Base-by-base conservation (phyloP, 2,888 invertebrate genomes). In the Gymnoscelis rufifasciata region DNA sequence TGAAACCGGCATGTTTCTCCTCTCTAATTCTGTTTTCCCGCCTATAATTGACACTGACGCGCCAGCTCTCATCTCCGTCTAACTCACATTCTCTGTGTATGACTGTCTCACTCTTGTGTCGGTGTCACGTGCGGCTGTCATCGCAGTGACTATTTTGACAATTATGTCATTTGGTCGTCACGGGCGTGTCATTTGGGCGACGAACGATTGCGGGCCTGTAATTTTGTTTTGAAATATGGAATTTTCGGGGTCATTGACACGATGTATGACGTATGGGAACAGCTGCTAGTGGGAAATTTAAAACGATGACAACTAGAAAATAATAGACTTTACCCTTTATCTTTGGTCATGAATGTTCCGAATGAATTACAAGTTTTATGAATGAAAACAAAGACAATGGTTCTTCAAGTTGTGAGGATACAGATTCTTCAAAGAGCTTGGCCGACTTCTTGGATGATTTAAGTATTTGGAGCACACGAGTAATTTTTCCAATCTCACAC, bases 161-260 rank as follows among this genome's bases (percentile, higher is more conserved):
- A 88, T 88, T 88, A 88, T 88, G 88, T 88, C 88, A 87, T 88
- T 87, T 84, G 84, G 73, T 70, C 82, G 83, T 81, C 78, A 78
- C 78, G 79, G 84, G 80, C 78, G 78, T 83, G 84, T 87, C 83
- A 83, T 87, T 87, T 83, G 80, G 79, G 78, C 81, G 84, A 82
- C 81, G 82, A 82, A 74, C 83, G 81, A 80, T 83, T 80, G 82
- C 64, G 60, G 71, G 76, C 71, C 79, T 80, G 73, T 87, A 84
- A 87, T 88, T 87, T 86, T 73, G 82, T 83, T 68, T 78, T 75
- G 75, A 75, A 83, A 74, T 66, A 78, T 83, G 73, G 83, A 79
- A 78, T 82, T 77, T 72, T 67, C 52, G 64, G 65, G 86, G 80
- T 84, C 86, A 69, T 69, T 78, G 87, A 83, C 83, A 74, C 68